phyloP scores from a whole-genome alignment of 2,888 invertebrate species.

The Zygaena filipendulae region DNA sequence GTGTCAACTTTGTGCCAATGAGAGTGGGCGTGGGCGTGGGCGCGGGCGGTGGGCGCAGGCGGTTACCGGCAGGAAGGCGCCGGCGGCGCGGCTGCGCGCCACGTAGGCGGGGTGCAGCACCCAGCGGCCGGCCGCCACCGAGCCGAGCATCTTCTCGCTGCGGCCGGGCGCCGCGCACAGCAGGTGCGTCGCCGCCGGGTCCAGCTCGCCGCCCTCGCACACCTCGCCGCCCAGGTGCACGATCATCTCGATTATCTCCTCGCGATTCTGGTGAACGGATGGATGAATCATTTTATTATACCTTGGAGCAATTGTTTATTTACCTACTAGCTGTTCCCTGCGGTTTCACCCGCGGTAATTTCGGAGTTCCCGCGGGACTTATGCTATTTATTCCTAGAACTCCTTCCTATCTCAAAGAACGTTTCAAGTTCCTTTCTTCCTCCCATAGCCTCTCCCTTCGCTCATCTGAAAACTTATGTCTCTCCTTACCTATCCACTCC shows the following conservation, averaged over 20 bases:
- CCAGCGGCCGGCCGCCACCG: conserved; percentile 91
- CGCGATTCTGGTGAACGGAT: conserved; percentile 61
- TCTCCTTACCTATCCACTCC: too few relatives aligned
- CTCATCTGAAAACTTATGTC: too few relatives aligned
- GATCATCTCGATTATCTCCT: conserved; percentile 66
- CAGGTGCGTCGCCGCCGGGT: conserved; percentile 76
- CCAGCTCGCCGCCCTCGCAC: conserved; percentile 51
- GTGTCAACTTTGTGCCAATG: too few relatives aligned
- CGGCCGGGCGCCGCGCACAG: conserved; percentile 79
- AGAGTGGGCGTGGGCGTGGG: too few relatives aligned
- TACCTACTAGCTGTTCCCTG: too few relatives aligned
- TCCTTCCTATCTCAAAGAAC: too few relatives aligned
- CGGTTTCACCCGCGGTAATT: too few relatives aligned
- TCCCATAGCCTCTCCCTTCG: too few relatives aligned
- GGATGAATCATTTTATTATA: neutral
- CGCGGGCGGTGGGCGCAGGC: too few relatives aligned
- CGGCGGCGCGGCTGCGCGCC: conserved; percentile 70
- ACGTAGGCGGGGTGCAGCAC: conserved; percentile 85
- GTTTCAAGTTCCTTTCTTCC: too few relatives aligned
- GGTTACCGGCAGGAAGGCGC: conserved; percentile 73
- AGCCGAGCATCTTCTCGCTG: conserved; percentile 89
- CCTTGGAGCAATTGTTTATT: neutral
- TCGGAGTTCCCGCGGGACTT: too few relatives aligned
- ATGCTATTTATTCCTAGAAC: too few relatives aligned
- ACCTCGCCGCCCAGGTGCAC: conserved; percentile 73